Conservation (phyloP, 2,113 vertebrate genomes). For the Epinephelus moara region DNA sequence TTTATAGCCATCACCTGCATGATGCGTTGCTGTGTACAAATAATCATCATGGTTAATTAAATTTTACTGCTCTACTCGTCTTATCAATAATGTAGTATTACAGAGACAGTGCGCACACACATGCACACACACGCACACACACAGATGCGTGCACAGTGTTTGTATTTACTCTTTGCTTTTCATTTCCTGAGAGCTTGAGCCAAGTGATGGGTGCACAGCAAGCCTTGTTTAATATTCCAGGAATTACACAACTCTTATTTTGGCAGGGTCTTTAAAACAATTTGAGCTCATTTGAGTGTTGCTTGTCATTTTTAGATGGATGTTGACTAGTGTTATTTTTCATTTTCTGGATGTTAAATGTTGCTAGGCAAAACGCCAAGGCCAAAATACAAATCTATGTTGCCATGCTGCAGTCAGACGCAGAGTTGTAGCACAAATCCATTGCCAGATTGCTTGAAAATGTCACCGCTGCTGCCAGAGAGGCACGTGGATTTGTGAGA, state of each 20-base stretch:
- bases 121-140: slow-evolving; percentile 16
- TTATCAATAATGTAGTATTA: slow-evolving; percentile 35
- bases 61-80: slow-evolving; percentile 44
- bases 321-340: slow-evolving; percentile 4
- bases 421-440: background rate
- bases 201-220: slow-evolving; percentile 3
- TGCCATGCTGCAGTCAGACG: background rate
- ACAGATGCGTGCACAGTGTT: slow-evolving; percentile 28
- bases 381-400: background rate
- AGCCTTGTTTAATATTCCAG: slow-evolving; percentile 57
- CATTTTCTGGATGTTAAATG: background rate
- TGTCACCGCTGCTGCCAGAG: background rate
- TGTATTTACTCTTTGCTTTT: slow-evolving; percentile 55
- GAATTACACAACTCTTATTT: slow-evolving; percentile 18
- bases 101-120: background rate
- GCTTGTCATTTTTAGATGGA: background rate
- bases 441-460: background rate
- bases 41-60: slow-evolving; percentile 56
- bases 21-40: slow-evolving; percentile 27
- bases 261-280: background rate
- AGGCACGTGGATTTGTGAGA: slow-evolving; percentile 30
- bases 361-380: background rate
- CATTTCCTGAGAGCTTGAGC: slow-evolving; percentile 68
- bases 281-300: background rate
- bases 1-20: slow-evolving; percentile 27